Conservation (phyloP, 2,797 vertebrate genomes). For the Anas acuta region DNA sequence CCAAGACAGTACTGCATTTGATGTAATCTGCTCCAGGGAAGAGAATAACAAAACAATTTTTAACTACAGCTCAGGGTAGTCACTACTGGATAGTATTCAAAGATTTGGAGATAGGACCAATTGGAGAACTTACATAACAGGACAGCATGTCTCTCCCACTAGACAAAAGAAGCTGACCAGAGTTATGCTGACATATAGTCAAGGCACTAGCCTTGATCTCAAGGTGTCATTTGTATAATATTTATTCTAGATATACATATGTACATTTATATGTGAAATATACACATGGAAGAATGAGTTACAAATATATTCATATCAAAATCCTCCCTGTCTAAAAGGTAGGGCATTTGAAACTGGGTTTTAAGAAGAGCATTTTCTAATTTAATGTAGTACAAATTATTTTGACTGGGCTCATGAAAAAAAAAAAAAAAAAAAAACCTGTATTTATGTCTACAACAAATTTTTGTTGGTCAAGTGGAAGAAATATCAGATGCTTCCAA, state of each 20-base stretch:
- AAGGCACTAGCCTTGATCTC: background rate
- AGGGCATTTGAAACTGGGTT: background rate
- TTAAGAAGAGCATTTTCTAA: background rate
- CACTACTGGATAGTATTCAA: background rate
- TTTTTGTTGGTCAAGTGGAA: background rate
- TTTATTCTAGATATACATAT: background rate
- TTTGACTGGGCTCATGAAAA: background rate
- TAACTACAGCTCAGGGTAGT: background rate
- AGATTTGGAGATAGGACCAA: background rate
- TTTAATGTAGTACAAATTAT: background rate
- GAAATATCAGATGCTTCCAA: background rate
- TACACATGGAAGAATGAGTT: background rate
- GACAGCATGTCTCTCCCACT: background rate
- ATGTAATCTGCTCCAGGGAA: background rate
- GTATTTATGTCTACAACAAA: background rate
- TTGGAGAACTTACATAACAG: accelerated
- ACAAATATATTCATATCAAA: background rate
- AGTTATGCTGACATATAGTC: accelerated
- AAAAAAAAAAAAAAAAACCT: background rate
- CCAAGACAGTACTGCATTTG: background rate
- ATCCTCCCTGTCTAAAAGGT: background rate
- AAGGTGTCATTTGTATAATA: background rate
- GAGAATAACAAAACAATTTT: background rate
- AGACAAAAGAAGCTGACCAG: background rate
- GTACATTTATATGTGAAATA: background rate